These are phyloP conservation scores for Arctopsyche grandis DNA, from an alignment of 1,140 invertebrate species.

Conservation along the genomic window DNA sequence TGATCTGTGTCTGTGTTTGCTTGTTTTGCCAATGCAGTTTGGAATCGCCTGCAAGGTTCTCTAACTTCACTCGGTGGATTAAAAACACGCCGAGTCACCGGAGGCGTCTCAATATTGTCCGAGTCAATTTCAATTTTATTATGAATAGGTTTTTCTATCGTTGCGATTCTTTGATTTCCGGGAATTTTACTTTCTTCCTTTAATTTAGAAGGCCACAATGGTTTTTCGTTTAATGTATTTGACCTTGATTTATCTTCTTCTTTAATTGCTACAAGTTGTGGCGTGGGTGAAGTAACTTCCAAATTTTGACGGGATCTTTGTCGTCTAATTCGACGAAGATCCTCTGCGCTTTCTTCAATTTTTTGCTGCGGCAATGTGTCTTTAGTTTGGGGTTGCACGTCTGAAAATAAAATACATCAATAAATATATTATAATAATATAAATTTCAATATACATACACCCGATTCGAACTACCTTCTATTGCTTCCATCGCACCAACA, in stretches of 20 bases:
- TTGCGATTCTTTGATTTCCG: slow-evolving; percentile 56
- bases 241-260: slow-evolving; percentile 67
- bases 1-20: slow-evolving; percentile 60
- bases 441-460: background rate
- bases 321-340: slow-evolving; percentile 64
- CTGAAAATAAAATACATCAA: slow-evolving; percentile 62
- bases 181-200: slow-evolving; percentile 54
- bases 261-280: slow-evolving; percentile 65
- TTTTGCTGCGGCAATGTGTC: slow-evolving; percentile 83
- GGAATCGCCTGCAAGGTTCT: slow-evolving; percentile 68
- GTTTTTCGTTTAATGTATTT: background rate
- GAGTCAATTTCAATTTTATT: slow-evolving; percentile 88
- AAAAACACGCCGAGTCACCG: slow-evolving; percentile 77
- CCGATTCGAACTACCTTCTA: slow-evolving; percentile 78
- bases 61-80: slow-evolving; percentile 70
- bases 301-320: slow-evolving; percentile 63
- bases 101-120: slow-evolving; percentile 91
- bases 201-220: background rate
- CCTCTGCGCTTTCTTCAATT: slow-evolving; percentile 67
- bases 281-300: slow-evolving; percentile 56
- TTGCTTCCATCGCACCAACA: slow-evolving; percentile 84
- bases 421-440: background rate
- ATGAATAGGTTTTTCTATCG: slow-evolving; percentile 62
- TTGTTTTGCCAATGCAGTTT: slow-evolving; percentile 57
- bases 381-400: slow-evolving; percentile 77